Evolutionary conservation across 1,140 invertebrate species (phyloP), one percentile per base, ranked within the genome.

Genomic region (Zaprionus tsacasi): DNA sequence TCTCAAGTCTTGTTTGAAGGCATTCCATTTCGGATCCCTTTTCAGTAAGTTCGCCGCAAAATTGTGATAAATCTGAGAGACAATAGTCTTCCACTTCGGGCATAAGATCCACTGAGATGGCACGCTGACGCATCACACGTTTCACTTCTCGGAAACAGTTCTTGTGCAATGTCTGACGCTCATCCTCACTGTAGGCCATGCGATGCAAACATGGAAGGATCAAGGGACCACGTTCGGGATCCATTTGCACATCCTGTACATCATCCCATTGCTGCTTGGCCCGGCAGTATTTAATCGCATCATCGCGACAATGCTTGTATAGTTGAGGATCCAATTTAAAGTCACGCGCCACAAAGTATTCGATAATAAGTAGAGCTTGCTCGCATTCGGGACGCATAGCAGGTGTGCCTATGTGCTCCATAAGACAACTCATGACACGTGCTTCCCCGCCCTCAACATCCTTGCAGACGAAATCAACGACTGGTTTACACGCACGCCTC

Each of bases 271-370:
- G 94, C 33, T 94, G 94, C 74, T 95, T 95, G 0, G 97, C 97
- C 81, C 96, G 95, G 92, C 99, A 99, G 43, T 96, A 93, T 40
- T 94, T 95, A 3, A 95, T 93, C 4, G 98, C 98, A 93, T 99
- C 98, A 55, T 95, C 94, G 82, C 95, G 96, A 91, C 99, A 99
- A 11, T 96, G 95, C 86, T 91, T 93, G 89, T 98, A 99, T 13
- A 99, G 93, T 70, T 96, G 95, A 0, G 97, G 96, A 94, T 99
- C 98, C 50, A 99, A 93, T 90, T 97, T 97, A 86, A 98, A 99
- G 93, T 99, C 97, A 80, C 99, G 95, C 0, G 97, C 96, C 57
- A 99, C 95, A 93, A 99, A 99, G 92, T 99, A 99, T 88, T 99
- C 98, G 86, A 99, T 98, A 93, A 99, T 98, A 17, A 99, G 94